phyloP scores from a whole-genome alignment of 1,140 invertebrate species.

The Apocrypta bakeri region DNA sequence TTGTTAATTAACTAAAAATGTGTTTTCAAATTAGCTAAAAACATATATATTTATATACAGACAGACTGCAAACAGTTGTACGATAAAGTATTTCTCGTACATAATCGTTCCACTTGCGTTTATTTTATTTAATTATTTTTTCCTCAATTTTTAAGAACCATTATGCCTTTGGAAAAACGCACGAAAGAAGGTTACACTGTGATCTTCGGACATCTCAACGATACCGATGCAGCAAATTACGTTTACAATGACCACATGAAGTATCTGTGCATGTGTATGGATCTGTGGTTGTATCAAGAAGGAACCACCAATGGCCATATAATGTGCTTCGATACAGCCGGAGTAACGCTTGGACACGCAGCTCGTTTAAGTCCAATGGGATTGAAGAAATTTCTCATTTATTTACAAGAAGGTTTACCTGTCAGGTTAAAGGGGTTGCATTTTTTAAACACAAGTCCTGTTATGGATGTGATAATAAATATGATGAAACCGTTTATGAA shows the following conservation, averaged over 20 bases:
- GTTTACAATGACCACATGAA: conserved; percentile 73
- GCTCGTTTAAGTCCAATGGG: conserved; percentile 76
- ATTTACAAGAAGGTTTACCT: conserved; percentile 80
- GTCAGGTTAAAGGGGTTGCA: conserved; percentile 81
- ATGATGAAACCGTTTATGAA: conserved; percentile 83
- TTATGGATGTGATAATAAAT: conserved; percentile 80
- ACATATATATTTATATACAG: too few relatives aligned
- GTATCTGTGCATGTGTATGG: conserved; percentile 76
- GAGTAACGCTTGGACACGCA: conserved; percentile 75
- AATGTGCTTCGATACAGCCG: conserved; percentile 78
- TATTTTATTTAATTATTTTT: too few relatives aligned
- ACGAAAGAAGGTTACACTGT: conserved; percentile 76
- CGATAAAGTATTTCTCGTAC: too few relatives aligned
- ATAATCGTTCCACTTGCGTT: too few relatives aligned
- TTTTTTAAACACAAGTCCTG: conserved; percentile 80
- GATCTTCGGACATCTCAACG: conserved; percentile 73
- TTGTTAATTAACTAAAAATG: too few relatives aligned
- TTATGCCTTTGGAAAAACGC: conserved; percentile 60
- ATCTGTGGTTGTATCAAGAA: conserved; percentile 75
- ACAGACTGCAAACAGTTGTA: too few relatives aligned
- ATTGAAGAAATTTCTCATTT: conserved; percentile 79
- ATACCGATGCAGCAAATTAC: conserved; percentile 77
- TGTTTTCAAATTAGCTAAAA: too few relatives aligned
- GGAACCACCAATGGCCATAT: conserved; percentile 76
- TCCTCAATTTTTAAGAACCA: conserved; percentile 24